A percentile compares a stretch with the other conserved stretches of the same genome.
Evolutionary conservation across 1,140 invertebrate species (phyloP).

Genomic region (Drosophila sucinea): DNA sequence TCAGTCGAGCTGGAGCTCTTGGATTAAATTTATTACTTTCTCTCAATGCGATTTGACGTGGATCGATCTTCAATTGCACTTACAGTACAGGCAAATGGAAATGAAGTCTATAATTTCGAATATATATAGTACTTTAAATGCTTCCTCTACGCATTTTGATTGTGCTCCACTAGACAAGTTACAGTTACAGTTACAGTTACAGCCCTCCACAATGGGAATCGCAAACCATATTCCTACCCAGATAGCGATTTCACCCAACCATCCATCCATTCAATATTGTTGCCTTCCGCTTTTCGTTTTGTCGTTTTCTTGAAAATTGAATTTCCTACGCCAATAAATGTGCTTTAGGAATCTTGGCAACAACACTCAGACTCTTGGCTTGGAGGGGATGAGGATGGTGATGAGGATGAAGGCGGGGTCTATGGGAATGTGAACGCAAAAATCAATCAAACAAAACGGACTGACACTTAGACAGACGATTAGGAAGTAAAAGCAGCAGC

Average conservation of each 20-base stretch:
- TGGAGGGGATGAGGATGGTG: neutral
- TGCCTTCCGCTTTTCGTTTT: conserved; percentile 10
- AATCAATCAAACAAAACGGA: conserved; percentile 64
- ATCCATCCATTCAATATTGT: conserved; percentile 3
- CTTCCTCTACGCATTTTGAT: neutral
- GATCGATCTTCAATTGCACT: neutral
- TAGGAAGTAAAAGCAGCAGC: conserved; percentile 49
- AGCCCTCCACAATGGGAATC: neutral
- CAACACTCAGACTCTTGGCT: conserved; percentile 23
- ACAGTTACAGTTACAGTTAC: conserved; percentile 1
- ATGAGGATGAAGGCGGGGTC: neutral
- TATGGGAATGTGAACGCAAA: conserved; percentile 26
- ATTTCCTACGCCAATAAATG: conserved; percentile 63
- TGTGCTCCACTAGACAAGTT: conserved; percentile 3
- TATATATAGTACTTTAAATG: conserved; percentile 5
- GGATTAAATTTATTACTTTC: too few relatives aligned
- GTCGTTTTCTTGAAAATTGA: conserved; percentile 46
- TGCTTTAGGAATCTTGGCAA: conserved; percentile 9
- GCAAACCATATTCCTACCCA: neutral
- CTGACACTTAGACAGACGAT: conserved; percentile 64
- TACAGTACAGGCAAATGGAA: neutral
- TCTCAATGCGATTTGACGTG: neutral
- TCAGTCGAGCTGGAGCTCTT: too few relatives aligned
- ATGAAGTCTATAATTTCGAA: neutral
- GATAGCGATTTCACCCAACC: neutral